These are phyloP conservation scores for Procambarus virginalis DNA, from an alignment of 1,140 invertebrate species.

Conservation along the genomic window DNA sequence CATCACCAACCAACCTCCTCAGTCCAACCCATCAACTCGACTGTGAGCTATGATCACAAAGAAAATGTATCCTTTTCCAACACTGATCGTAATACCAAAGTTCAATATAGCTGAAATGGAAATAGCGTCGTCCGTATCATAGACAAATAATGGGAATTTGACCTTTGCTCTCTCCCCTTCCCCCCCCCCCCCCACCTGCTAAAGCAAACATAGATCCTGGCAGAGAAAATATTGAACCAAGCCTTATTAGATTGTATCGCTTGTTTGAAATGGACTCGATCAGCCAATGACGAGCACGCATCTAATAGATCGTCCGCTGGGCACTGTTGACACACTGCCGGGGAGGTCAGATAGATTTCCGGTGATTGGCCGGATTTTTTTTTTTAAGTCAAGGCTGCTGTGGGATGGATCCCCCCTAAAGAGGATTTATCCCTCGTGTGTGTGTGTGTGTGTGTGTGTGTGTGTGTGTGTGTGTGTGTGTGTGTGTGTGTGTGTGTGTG, in stretches of 20 bases:
- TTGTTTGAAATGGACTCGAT: conserved; percentile 60
- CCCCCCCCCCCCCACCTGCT: conserved; percentile 12
- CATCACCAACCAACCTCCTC: neutral
- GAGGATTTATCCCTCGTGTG: neutral
- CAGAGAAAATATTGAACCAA: conserved; percentile 55
- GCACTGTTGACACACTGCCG: conserved; percentile 32
- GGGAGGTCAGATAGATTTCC: conserved; percentile 55
- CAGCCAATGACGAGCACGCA: conserved; percentile 30
- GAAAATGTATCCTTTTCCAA: conserved; percentile 15
- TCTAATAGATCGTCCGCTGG: conserved; percentile 32
- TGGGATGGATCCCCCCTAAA: neutral
- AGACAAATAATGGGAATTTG: conserved; percentile 49
- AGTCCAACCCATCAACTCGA: conserved; percentile 32
- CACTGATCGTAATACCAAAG: conserved; percentile 48
- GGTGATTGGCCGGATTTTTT: conserved; percentile 51
- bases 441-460: too few species aligned
- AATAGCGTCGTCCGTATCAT: conserved; percentile 50
- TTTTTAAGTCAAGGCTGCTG: conserved; percentile 11
- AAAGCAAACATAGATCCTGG: conserved; percentile 42
- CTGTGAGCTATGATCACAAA: conserved; percentile 32
- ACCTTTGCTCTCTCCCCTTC: conserved; percentile 10
- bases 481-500: neutral
- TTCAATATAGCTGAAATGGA: conserved; percentile 60
- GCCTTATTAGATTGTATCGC: conserved; percentile 62
- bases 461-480: neutral